Conservation (phyloP, 2,113 vertebrate species). For the Notothenia coriiceps region DNA sequence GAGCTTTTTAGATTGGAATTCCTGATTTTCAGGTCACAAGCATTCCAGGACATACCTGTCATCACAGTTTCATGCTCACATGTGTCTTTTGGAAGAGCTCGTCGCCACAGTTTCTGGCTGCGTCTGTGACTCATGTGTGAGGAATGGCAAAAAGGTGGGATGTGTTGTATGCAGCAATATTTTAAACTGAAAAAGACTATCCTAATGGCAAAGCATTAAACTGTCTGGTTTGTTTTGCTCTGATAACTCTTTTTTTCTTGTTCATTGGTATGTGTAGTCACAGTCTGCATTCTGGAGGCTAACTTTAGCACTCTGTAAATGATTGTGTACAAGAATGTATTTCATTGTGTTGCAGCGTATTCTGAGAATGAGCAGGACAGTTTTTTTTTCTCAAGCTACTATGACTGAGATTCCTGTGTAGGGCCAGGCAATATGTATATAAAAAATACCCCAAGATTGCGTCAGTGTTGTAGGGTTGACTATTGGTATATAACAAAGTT, state of each 20-base stretch:
- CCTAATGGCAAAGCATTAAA: constrained; percentile 12
- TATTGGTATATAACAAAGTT: no score
- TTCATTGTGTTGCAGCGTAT: neutral
- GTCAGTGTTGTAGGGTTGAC: no score
- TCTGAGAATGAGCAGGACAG: neutral
- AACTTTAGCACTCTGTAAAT: constrained; percentile 34
- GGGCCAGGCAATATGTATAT: neutral
- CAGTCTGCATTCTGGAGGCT: constrained; percentile 3
- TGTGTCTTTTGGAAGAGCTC: constrained; percentile 6
- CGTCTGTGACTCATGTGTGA: constrained; percentile 63
- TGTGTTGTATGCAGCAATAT: constrained; percentile 22
- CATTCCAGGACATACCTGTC: constrained; percentile 55
- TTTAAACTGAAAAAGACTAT: constrained; percentile 16
- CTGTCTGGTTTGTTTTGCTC: neutral
- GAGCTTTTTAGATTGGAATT: constrained; percentile 62
- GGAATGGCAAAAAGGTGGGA: constrained; percentile 56
- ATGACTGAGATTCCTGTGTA: constrained; percentile 2
- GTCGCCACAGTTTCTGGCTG: constrained; percentile 27
- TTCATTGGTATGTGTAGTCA: neutral
- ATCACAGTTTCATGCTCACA: constrained; percentile 37
- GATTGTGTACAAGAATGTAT: constrained; percentile 5
- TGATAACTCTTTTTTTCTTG: neutral
- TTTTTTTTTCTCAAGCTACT: constrained; percentile 10
- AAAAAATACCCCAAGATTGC: no score
- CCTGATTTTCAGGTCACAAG: constrained; percentile 55